Evolutionary conservation across 2,888 invertebrate genomes (phyloP).

Genomic region (Idaea biselata): DNA sequence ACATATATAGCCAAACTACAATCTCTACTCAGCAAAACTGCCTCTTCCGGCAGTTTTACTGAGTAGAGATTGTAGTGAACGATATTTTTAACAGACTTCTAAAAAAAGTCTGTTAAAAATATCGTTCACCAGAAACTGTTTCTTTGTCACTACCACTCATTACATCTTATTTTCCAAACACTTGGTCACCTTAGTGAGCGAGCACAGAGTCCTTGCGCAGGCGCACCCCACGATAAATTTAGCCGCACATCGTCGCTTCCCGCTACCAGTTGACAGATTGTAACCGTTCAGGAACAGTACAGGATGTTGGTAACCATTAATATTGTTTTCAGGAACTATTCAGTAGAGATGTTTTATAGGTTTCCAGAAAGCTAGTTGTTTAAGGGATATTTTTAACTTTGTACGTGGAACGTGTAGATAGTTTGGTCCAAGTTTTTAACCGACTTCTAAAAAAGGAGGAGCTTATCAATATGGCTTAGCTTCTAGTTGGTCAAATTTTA

Average conservation of each 20-base stretch:
- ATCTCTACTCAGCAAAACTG: too few relatives aligned
- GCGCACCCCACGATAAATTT: slow-evolving; percentile 46
- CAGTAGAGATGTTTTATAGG: neutral
- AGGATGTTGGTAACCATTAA: slow-evolving; percentile 34
- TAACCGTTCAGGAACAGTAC: slow-evolving; percentile 18
- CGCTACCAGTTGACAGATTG: slow-evolving; percentile 37
- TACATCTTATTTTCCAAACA: slow-evolving; percentile 9
- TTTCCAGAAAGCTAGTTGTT: neutral
- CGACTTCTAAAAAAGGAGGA: neutral
- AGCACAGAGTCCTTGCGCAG: slow-evolving; percentile 4
- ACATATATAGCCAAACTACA: too few relatives aligned
- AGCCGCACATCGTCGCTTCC: slow-evolving; percentile 44
- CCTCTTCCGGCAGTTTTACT: too few relatives aligned
- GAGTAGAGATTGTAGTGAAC: too few relatives aligned
- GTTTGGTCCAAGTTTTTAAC: neutral
- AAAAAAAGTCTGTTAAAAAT: too few relatives aligned
- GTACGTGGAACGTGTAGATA: neutral
- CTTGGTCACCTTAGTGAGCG: slow-evolving; percentile 12
- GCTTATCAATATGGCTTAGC: too few relatives aligned
- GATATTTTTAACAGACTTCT: too few relatives aligned
- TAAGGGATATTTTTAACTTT: neutral
- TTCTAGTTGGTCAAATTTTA: too few relatives aligned
- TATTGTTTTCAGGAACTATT: slow-evolving; percentile 36
- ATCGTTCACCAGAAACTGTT: too few relatives aligned
- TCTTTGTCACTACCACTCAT: neutral